Conservation (phyloP, 2,113 vertebrate species). For the Psittacula cyanocephala region DNA sequence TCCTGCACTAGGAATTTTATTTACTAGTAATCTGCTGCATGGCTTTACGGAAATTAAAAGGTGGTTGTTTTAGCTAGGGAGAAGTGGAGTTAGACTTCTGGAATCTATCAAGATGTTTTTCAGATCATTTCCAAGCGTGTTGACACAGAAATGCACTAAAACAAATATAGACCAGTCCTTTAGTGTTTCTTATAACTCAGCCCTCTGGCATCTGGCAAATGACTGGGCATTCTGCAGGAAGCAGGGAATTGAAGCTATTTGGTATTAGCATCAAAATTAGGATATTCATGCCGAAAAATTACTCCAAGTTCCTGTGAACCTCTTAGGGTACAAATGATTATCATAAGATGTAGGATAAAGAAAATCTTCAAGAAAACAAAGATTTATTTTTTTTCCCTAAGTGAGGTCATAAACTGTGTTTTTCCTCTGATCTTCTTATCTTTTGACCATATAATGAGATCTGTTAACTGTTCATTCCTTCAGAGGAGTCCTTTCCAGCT, state of each 20-base stretch:
- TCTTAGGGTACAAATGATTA: background rate
- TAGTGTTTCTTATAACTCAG: background rate
- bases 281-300: background rate
- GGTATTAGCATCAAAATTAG: background rate
- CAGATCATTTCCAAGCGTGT: background rate
- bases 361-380: background rate
- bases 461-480: background rate
- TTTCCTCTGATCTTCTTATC: background rate
- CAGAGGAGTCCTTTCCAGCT: background rate
- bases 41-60: background rate
- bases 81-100: background rate
- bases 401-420: background rate
- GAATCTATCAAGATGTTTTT: background rate
- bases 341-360: background rate
- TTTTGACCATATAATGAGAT: background rate
- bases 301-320: background rate
- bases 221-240: background rate
- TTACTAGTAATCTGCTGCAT: background rate
- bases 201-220: background rate
- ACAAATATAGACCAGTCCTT: background rate
- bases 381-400: background rate
- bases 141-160: background rate
- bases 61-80: background rate
- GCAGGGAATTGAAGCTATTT: background rate
- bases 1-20: background rate